Evolutionary conservation across 2,113 vertebrate genomes (phyloP).

Genomic region (Gnathonemus longibarbis): DNA sequence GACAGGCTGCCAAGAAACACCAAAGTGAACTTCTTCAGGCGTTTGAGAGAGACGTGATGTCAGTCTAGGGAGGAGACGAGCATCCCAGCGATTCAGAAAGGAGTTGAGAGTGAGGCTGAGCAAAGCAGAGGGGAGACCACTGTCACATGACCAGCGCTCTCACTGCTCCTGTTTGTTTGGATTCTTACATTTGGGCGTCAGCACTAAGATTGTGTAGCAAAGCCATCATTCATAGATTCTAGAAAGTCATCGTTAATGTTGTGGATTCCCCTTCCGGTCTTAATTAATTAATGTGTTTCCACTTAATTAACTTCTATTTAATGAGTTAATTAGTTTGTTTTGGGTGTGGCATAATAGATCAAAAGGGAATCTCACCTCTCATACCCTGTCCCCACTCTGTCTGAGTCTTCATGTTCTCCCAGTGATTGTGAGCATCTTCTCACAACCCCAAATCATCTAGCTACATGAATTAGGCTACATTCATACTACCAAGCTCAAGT

Average conservation of each 20-base stretch:
- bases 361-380: background rate
- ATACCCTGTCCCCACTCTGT: background rate
- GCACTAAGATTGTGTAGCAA: background rate
- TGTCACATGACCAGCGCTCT: background rate
- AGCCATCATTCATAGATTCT: background rate
- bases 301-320: background rate
- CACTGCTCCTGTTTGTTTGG: background rate
- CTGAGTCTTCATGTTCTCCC: no score
- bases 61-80: background rate
- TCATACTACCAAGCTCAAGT: background rate
- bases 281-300: background rate
- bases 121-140: background rate
- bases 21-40: background rate
- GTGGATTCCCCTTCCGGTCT: background rate
- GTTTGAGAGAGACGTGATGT: background rate
- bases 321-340: background rate
- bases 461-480: background rate
- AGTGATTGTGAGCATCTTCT: background rate
- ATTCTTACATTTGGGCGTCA: background rate
- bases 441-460: background rate
- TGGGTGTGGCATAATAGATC: background rate
- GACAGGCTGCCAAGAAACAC: background rate
- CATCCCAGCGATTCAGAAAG: background rate
- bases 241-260: background rate
- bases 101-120: background rate